Evolutionary conservation across 2,888 invertebrate species (phyloP).

Genomic region (Enchytraeus crypticus): DNA sequence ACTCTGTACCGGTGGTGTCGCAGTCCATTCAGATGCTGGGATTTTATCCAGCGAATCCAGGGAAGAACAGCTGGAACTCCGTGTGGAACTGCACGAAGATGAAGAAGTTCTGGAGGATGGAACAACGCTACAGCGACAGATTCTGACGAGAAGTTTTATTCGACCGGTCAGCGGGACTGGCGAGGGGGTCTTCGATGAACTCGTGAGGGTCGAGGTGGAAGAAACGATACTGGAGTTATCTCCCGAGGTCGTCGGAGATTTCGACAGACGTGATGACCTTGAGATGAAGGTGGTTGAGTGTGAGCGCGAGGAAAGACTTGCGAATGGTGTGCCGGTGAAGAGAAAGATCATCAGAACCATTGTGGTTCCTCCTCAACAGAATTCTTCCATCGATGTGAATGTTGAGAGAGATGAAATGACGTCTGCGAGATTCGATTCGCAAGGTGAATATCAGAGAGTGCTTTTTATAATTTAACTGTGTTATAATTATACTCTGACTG

Average conservation of each 20-base stretch:
- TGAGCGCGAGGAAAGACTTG: conserved; percentile 14
- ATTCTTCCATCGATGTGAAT: no score
- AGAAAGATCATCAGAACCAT: background rate
- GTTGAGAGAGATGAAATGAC: no score
- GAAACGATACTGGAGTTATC: conserved; percentile 15
- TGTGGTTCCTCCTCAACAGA: no score
- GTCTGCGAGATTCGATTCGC: no score
- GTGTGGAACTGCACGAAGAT: conserved; percentile 14
- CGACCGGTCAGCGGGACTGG: conserved; percentile 16
- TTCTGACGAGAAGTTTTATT: conserved; percentile 15
- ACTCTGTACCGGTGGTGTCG: no score
- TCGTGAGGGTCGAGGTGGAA: conserved; percentile 13
- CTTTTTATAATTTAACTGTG: no score
- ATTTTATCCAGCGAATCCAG: no score
- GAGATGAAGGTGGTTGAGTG: background rate
- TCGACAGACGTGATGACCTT: conserved; percentile 17
- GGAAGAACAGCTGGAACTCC: conserved; percentile 10
- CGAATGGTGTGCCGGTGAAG: conserved; percentile 2
- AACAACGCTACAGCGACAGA: conserved; percentile 9
- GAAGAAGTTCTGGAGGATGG: conserved; percentile 21
- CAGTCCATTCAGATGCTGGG: no score
- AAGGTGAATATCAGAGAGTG: no score
- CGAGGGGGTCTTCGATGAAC: background rate
- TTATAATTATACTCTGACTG: no score
- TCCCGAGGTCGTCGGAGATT: conserved; percentile 21